These are phyloP conservation scores for Nothobranchius furzeri DNA, from an alignment of 2,113 vertebrate species.

Conservation along the genomic window DNA sequence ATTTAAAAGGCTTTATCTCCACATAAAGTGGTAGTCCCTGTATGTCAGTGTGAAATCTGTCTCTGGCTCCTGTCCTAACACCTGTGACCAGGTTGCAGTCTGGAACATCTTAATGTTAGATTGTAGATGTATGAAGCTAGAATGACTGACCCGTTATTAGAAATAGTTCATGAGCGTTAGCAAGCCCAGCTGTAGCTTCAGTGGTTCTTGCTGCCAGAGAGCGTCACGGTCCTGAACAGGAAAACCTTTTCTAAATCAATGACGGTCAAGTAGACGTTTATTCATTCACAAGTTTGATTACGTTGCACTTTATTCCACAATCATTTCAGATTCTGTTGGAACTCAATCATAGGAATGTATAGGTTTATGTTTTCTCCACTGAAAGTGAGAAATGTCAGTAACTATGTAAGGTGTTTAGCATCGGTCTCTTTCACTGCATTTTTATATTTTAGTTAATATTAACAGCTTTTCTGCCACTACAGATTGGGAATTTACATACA, in stretches of 20 bases:
- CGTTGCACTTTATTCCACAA: constrained; percentile 50
- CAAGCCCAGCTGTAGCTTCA: not conserved
- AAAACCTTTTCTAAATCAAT: not conserved
- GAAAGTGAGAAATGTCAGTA: too few species aligned
- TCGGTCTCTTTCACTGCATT: constrained; percentile 14
- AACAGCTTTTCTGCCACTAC: not conserved
- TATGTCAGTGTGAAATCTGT: too few species aligned
- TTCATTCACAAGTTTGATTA: constrained; percentile 28
- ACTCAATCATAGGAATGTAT: constrained; percentile 6
- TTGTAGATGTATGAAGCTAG: too few species aligned
- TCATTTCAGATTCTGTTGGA: constrained; percentile 37
- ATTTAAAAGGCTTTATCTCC: too few species aligned
- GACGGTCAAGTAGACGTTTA: not conserved
- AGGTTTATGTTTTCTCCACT: not conserved
- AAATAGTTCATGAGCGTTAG: not conserved
- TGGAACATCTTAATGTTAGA: too few species aligned
- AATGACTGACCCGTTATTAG: not conserved
- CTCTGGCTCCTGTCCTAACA: too few species aligned
- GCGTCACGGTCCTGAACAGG: not conserved
- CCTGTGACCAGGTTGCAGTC: too few species aligned
- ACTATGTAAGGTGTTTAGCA: constrained; percentile 1
- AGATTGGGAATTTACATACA: constrained; percentile 23
- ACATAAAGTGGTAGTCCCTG: too few species aligned
- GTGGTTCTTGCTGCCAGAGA: constrained; percentile 8
- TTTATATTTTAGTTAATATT: constrained; percentile 16